Base-by-base conservation (phyloP, 2,888 invertebrate genomes). In the Taenaris catops region DNA sequence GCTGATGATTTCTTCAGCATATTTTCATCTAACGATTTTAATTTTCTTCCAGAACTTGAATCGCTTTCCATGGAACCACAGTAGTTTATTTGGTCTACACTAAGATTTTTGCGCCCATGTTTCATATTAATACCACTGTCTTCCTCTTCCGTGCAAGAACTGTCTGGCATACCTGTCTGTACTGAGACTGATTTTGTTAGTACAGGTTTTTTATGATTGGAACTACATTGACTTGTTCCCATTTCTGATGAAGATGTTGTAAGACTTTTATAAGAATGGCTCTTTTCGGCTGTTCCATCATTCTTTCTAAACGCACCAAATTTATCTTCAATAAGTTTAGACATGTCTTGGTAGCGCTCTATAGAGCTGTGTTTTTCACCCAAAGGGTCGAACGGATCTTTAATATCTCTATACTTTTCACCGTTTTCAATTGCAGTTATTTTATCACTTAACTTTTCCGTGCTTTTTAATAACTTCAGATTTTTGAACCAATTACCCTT, bases 261-360 rank as follows among this genome's bases (percentile, higher is more conserved):
- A 1, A 87, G 63, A 44, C 86, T 86, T 48, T 87, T 87, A 43
- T 87, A 87, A 1, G 87, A 87, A 55, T 87, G 80, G 51, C 84
- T 84, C 32, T 87, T 87, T 45, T 87, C 87, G 3, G 84, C 72
- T 1, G 81, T 83, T 1, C 80, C 74, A 37, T 87, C 87, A 38
- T 70, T 78, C 42, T 83, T 86, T 32, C 79, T 67, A 3, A 69
- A 46, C 25, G 65, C 86, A 1, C 92, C 91, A 44, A 92, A 92
- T 51, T 89, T 87, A 49, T 92, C 92, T 61, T 92, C 91, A 44
- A 92, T 88, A 37, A 92, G 70, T 58, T 92, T 92, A 2, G 92
- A 89, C 92, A 92, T 92, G 49, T 92, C 92, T 59, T 91, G 91
- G 46, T 92, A 92, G 25, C 92, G 79, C 55, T 92, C 92, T 63